Percentiles rank a stretch among this genome's conserved stretches.
Conservation (phyloP, 2,888 invertebrate species). For the Aspidiotus destructor region DNA sequence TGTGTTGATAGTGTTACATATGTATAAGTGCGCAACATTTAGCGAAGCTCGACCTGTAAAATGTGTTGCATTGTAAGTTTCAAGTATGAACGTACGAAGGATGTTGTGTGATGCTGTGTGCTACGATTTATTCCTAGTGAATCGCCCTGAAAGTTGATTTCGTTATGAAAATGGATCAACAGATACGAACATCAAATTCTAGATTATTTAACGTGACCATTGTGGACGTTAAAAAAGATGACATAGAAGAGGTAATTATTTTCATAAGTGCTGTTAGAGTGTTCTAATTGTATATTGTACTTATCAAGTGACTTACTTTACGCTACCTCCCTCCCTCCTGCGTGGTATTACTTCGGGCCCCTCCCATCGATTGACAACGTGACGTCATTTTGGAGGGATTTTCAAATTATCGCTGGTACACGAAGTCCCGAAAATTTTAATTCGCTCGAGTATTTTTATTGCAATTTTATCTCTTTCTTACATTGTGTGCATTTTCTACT, state of each 20-base stretch:
- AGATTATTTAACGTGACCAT: slow-evolving; percentile 71
- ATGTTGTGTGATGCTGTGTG: slow-evolving; percentile 28
- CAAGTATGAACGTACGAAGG: slow-evolving; percentile 10
- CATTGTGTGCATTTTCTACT: slow-evolving; percentile 41
- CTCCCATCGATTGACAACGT: slow-evolving; percentile 10
- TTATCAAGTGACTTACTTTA: slow-evolving; percentile 22
- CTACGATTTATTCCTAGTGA: slow-evolving; percentile 13
- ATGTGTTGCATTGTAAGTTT: slow-evolving; percentile 31
- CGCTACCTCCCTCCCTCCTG: slow-evolving; percentile 11
- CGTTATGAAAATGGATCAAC: slow-evolving; percentile 42
- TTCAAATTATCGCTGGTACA: slow-evolving; percentile 35
- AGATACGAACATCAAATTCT: slow-evolving; percentile 46
- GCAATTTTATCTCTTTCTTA: slow-evolving; percentile 5
- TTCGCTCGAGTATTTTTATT: slow-evolving; percentile 5
- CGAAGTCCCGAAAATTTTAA: slow-evolving; percentile 37
- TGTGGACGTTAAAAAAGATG: slow-evolving; percentile 74
- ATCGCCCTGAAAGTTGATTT: slow-evolving; percentile 5
- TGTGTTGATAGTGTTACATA: slow-evolving; percentile 19
- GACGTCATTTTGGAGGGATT: slow-evolving; percentile 32
- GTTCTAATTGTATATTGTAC: slow-evolving; percentile 16
- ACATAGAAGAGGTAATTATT: slow-evolving; percentile 72
- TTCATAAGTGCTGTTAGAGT: background rate
- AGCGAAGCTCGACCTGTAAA: slow-evolving; percentile 30
- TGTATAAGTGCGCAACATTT: slow-evolving; percentile 23
- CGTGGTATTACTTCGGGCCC: slow-evolving; percentile 2